Conservation (phyloP, 2,888 invertebrate species). For the Mimas tiliae region DNA sequence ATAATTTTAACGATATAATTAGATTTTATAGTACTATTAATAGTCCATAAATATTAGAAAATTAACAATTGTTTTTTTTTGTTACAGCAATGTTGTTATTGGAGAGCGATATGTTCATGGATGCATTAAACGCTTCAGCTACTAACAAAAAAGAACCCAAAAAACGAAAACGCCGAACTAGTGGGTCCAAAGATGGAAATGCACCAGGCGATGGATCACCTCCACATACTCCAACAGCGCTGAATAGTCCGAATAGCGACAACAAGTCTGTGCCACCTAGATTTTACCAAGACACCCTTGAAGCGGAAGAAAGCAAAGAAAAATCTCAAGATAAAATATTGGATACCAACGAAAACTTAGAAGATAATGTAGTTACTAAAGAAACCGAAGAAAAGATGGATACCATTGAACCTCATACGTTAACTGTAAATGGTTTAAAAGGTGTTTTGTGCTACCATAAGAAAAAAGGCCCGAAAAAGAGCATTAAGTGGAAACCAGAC, state of each 20-base stretch:
- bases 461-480: conserved; percentile 91
- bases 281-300: conserved; percentile 96
- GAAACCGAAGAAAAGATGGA: conserved; percentile 68
- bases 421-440: conserved; percentile 86
- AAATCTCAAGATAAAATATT: conserved; percentile 59
- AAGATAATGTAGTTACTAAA: conserved; percentile 49
- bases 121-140: conserved; percentile 92
- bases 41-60: background rate
- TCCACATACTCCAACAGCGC: conserved; percentile 81
- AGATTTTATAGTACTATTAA: too few species aligned
- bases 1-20: too few species aligned
- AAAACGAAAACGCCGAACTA: conserved; percentile 91
- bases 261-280: conserved; percentile 86
- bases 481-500: conserved; percentile 92
- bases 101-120: conserved; percentile 97
- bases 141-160: conserved; percentile 90
- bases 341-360: conserved; percentile 55
- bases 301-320: conserved; percentile 86
- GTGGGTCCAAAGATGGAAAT: conserved; percentile 88
- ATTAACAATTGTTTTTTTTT: conserved; percentile 43
- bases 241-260: conserved; percentile 74
- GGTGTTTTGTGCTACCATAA: conserved; percentile 91
- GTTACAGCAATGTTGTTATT: conserved; percentile 90
- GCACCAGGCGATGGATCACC: conserved; percentile 78
- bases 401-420: conserved; percentile 67